Evolutionary conservation across 2,113 vertebrate genomes (phyloP).

Genomic region (Stomatorhinus ivindoensis): DNA sequence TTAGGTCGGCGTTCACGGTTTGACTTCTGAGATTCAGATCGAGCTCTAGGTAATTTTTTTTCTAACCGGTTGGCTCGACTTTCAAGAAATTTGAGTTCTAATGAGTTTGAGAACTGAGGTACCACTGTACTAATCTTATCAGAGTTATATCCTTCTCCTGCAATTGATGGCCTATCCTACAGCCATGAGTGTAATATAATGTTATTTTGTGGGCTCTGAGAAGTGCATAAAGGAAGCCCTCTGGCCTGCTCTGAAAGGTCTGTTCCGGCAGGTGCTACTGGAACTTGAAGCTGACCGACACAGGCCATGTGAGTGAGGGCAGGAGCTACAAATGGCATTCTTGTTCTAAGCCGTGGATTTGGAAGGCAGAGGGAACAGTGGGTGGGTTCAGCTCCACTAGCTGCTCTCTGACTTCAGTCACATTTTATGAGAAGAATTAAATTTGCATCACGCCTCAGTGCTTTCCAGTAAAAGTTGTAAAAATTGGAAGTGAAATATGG

Average conservation of each 20-base stretch:
- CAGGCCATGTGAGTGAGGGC: background rate
- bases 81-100: no score
- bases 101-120: no score
- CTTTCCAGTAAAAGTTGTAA: slow-evolving; percentile 4
- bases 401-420: slow-evolving; percentile 46
- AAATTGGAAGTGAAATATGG: slow-evolving; percentile 39
- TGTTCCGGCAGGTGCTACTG: background rate
- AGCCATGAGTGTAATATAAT: slow-evolving; percentile 5
- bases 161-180: background rate
- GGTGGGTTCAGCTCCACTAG: slow-evolving; percentile 46
- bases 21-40: no score
- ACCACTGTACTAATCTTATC: background rate
- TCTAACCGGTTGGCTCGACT: no score
- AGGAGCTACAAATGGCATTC: background rate
- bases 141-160: background rate
- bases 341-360: background rate
- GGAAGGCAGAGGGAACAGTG: slow-evolving; percentile 27
- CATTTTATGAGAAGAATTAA: slow-evolving; percentile 50
- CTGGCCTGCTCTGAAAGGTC: background rate
- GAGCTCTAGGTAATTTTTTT: no score
- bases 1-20: no score
- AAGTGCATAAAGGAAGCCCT: background rate
- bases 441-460: slow-evolving; percentile 53
- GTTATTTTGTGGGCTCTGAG: background rate
- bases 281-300: background rate